A percentile compares a stretch with the other conserved stretches of the same genome.
These are phyloP conservation scores for Cavia aperea DNA, from an alignment of 2,113 vertebrate species.

Conservation along the genomic window DNA sequence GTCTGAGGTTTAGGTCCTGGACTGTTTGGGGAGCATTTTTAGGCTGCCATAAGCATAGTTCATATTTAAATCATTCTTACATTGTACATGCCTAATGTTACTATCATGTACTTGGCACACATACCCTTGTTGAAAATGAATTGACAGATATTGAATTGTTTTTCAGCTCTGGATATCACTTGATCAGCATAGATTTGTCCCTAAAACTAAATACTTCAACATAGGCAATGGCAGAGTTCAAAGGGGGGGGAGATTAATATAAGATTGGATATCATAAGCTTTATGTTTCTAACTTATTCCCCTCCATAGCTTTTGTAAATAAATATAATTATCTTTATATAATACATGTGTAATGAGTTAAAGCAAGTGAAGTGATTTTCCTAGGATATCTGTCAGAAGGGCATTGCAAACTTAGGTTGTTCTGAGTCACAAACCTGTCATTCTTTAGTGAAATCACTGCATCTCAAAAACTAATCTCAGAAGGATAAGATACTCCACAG, in stretches of 20 bases:
- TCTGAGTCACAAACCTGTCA: background rate
- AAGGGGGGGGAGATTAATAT: background rate
- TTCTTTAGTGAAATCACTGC: conserved; percentile 1
- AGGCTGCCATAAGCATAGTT: background rate
- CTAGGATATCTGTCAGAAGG: background rate
- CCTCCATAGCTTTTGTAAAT: background rate
- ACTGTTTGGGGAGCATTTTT: background rate
- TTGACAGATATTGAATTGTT: background rate
- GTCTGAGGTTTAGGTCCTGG: background rate
- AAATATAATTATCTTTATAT: background rate
- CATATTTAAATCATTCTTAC: background rate
- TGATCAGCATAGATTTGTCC: background rate
- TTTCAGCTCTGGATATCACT: background rate
- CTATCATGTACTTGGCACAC: background rate
- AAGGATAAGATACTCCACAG: background rate
- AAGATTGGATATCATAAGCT: background rate
- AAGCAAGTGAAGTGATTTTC: background rate
- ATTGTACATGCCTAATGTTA: background rate
- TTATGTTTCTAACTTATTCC: background rate
- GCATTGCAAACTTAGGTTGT: background rate
- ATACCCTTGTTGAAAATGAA: background rate
- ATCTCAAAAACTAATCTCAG: conserved; percentile 22
- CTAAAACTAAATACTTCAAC: background rate
- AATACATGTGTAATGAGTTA: background rate
- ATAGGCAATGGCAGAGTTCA: background rate